Evolutionary conservation across 2,113 vertebrate species (phyloP).

Genomic region (Sardina pilchardus): DNA sequence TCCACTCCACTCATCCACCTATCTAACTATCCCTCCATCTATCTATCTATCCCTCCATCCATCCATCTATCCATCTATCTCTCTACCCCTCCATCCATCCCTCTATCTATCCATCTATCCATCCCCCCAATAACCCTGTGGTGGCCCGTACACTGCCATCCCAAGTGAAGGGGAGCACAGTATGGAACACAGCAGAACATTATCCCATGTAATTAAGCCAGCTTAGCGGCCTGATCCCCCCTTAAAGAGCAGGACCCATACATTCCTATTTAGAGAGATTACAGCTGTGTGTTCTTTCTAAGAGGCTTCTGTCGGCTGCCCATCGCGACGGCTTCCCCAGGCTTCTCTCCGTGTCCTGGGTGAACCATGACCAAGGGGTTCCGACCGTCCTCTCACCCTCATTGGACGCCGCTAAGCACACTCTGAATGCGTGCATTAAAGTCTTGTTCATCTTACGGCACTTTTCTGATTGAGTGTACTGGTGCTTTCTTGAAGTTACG

Average conservation of each 20-base stretch:
- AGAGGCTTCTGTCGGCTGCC: constrained; percentile 59
- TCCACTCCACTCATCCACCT: not conserved
- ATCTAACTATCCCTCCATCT: not conserved
- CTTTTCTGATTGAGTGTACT: not conserved
- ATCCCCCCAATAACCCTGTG: constrained; percentile 3
- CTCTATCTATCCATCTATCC: constrained; percentile 11
- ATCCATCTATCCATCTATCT: not conserved
- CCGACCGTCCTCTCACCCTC: not conserved
- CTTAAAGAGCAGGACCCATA: constrained; percentile 58
- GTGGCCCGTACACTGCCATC: not conserved
- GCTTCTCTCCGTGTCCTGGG: not conserved
- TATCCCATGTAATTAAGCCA: constrained; percentile 65
- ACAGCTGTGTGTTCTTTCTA: constrained; percentile 56
- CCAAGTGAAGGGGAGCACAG: constrained; percentile 10
- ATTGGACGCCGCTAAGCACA: not conserved
- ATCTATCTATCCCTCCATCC: not conserved
- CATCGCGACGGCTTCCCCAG: constrained; percentile 41
- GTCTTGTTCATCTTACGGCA: not conserved
- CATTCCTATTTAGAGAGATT: constrained; percentile 67
- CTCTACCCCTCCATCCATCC: constrained; percentile 8
- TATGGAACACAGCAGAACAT: not conserved
- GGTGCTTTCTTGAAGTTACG: not conserved
- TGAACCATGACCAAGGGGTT: not conserved
- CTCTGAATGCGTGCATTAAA: not conserved
- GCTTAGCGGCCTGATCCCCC: constrained; percentile 60